These are phyloP conservation scores for Esox masquinongy DNA, from an alignment of 2,797 vertebrate genomes.

Conservation along the genomic window DNA sequence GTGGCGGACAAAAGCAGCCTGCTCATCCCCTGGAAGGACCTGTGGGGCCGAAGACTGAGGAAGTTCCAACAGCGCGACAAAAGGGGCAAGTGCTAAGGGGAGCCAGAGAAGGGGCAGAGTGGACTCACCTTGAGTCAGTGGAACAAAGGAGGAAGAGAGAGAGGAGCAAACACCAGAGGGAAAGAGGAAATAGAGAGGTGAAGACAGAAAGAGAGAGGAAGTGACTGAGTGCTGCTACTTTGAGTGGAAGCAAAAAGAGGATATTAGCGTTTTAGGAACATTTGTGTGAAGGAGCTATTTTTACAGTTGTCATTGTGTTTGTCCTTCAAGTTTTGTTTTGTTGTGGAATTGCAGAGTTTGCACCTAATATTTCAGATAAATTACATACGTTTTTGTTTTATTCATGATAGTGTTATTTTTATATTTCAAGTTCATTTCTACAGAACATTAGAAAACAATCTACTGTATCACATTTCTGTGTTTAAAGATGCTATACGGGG, in stretches of 20 bases:
- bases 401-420: constrained; percentile 45
- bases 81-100: constrained; percentile 96
- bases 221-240: constrained; percentile 80
- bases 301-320: constrained; percentile 56
- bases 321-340: constrained; percentile 61
- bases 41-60: constrained; percentile 93
- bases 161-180: constrained; percentile 54
- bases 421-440: constrained; percentile 34
- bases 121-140: constrained; percentile 25
- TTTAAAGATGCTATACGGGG: constrained; percentile 24
- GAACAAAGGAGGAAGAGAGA: constrained; percentile 33
- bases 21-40: constrained; percentile 98
- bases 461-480: constrained; percentile 56
- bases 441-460: constrained; percentile 50
- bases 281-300: constrained; percentile 73
- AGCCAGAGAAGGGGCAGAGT: constrained; percentile 28
- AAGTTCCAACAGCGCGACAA: constrained; percentile 99
- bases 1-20: constrained; percentile 95
- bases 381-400: constrained; percentile 59
- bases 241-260: constrained; percentile 74
- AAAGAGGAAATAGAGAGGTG: constrained; percentile 49
- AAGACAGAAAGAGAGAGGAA: constrained; percentile 21
- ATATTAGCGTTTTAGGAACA: constrained; percentile 68
- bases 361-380: constrained; percentile 78
- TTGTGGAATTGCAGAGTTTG: constrained; percentile 81